phyloP scores from a whole-genome alignment of 2,113 vertebrate genomes.

The Psettodes erumei region DNA sequence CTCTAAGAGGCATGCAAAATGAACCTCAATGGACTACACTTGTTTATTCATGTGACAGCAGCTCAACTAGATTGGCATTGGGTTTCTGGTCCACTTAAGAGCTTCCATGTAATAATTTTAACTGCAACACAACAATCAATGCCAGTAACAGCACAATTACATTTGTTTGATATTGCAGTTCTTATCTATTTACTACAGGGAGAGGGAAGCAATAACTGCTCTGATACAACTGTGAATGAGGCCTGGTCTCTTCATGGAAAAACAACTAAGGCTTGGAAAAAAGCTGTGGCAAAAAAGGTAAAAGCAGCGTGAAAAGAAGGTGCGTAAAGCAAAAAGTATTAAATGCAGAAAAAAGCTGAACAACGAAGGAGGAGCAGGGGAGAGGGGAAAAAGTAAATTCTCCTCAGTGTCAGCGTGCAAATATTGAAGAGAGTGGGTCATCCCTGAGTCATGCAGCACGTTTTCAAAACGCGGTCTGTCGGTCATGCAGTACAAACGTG shows the following conservation, averaged over 20 bases:
- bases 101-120: neutral
- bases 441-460: constrained; percentile 64
- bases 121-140: neutral
- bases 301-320: constrained; percentile 27
- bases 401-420: constrained; percentile 48
- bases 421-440: constrained; percentile 22
- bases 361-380: constrained; percentile 3
- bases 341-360: constrained; percentile 13
- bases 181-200: neutral
- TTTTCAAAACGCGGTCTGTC: constrained; percentile 49
- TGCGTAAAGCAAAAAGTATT: constrained; percentile 2
- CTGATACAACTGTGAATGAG: constrained; percentile 60
- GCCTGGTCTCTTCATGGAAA: constrained; percentile 42
- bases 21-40: constrained; percentile 1
- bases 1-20: constrained; percentile 15
- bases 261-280: constrained; percentile 32
- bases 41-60: constrained; percentile 14
- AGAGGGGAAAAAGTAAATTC: neutral
- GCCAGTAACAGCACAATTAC: neutral
- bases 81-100: neutral
- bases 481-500: constrained; percentile 65
- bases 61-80: neutral
- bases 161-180: neutral
- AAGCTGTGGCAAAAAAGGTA: constrained; percentile 27
- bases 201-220: neutral